phyloP scores from a whole-genome alignment of 1,140 invertebrate genomes.

The Apis cerana region DNA sequence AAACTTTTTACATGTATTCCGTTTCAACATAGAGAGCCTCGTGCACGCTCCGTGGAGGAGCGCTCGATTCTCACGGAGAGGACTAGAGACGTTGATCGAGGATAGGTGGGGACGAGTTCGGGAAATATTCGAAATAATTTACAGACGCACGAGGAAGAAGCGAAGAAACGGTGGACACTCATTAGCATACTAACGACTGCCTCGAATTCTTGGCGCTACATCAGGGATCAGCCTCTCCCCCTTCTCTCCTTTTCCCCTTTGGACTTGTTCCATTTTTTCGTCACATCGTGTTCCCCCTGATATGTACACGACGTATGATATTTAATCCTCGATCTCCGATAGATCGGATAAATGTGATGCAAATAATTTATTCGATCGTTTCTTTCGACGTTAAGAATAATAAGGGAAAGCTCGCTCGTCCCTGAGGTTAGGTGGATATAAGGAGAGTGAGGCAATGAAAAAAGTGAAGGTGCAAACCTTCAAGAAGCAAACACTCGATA shows the following conservation, averaged over 20 bases:
- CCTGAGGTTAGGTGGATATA: no score
- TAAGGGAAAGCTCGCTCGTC: no score
- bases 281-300: conserved; percentile 29
- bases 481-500: no score
- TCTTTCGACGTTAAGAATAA: no score
- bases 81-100: background rate
- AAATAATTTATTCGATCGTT: background rate
- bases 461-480: no score
- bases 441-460: no score
- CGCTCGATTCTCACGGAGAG: conserved; percentile 28
- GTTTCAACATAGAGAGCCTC: background rate
- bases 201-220: conserved; percentile 72
- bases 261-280: conserved; percentile 39
- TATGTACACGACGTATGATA: conserved; percentile 21
- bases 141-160: conserved; percentile 51
- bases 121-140: conserved; percentile 77
- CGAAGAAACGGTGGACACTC: conserved; percentile 63
- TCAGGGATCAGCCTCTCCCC: conserved; percentile 53
- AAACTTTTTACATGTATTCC: background rate
- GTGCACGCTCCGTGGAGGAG: background rate
- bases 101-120: conserved; percentile 50
- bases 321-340: conserved; percentile 19
- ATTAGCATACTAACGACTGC: conserved; percentile 80
- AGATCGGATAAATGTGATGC: background rate
- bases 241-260: background rate